A percentile compares a stretch with the other conserved stretches of the same genome.
Evolutionary conservation across 2,888 invertebrate genomes (phyloP).

Genomic region (Strigamia crassipes): DNA sequence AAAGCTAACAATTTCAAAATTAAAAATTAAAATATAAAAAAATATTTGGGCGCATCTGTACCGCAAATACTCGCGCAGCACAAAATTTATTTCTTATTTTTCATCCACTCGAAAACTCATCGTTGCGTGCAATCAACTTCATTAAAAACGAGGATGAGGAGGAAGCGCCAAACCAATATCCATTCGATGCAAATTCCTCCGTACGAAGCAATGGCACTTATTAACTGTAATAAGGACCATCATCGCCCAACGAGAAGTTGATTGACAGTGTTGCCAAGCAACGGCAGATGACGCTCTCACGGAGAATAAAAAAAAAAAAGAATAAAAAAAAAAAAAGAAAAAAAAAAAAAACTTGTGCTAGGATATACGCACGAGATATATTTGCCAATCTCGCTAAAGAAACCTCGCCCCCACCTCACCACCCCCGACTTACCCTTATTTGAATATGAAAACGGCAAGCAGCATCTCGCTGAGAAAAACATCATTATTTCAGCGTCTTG

Average conservation of each 20-base stretch:
- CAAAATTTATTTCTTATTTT: no score
- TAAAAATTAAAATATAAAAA: neutral
- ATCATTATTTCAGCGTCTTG: conserved; percentile 36
- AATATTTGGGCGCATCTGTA: no score
- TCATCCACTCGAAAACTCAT: neutral
- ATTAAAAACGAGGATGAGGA: neutral
- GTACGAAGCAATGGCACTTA: conserved; percentile 29
- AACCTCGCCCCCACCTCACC: neutral
- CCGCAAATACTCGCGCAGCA: no score
- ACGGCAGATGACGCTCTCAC: conserved; percentile 1
- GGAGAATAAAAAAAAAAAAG: neutral
- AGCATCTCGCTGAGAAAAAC: conserved; percentile 26
- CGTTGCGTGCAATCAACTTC: conserved; percentile 29
- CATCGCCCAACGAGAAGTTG: conserved; percentile 39
- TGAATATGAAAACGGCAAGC: conserved; percentile 34
- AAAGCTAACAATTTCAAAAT: no score
- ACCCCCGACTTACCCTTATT: neutral
- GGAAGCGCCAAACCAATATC: conserved; percentile 26
- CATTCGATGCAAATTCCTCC: conserved; percentile 40
- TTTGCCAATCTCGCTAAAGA: conserved; percentile 36
- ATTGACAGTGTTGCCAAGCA: conserved; percentile 36
- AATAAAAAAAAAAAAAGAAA: neutral
- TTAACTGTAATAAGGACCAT: conserved; percentile 37
- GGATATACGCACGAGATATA: conserved; percentile 25
- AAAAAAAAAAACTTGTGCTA: conserved; percentile 7